Evolutionary conservation across 1,140 invertebrate species (phyloP).

Genomic region (Panagrolaimus sp.): DNA sequence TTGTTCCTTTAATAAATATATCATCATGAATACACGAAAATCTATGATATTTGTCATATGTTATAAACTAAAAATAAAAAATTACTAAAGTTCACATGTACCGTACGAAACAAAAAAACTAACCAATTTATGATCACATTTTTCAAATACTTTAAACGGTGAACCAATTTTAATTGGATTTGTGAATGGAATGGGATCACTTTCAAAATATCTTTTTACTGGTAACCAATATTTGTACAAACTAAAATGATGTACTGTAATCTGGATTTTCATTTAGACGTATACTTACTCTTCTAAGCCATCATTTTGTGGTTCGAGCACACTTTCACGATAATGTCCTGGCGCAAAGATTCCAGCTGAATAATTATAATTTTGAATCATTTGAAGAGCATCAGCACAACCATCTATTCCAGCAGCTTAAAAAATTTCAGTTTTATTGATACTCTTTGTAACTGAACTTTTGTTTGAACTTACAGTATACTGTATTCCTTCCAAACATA

Average conservation of each 20-base stretch:
- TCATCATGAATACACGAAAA: conserved; percentile 73
- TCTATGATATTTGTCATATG: no score
- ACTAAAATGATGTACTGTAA: neutral
- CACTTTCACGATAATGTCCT: neutral
- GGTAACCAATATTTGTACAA: neutral
- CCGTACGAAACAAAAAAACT: no score
- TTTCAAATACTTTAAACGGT: no score
- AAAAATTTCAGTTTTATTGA: neutral
- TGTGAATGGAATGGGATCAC: conserved; percentile 71
- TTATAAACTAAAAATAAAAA: no score
- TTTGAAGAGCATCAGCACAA: conserved; percentile 1
- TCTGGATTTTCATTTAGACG: no score
- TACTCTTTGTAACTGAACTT: no score
- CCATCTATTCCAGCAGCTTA: neutral
- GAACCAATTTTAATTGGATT: conserved; percentile 66
- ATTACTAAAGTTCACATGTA: no score
- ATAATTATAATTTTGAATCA: neutral
- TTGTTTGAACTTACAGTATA: neutral
- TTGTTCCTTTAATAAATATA: no score
- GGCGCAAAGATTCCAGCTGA: conserved; percentile 1
- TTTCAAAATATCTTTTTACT: conserved; percentile 71
- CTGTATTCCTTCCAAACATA: neutral
- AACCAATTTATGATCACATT: no score
- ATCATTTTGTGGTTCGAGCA: neutral
- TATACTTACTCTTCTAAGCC: neutral